These are phyloP conservation scores for Phyllostomus hastatus DNA, from an alignment of 2,113 vertebrate genomes.

Conservation along the genomic window DNA sequence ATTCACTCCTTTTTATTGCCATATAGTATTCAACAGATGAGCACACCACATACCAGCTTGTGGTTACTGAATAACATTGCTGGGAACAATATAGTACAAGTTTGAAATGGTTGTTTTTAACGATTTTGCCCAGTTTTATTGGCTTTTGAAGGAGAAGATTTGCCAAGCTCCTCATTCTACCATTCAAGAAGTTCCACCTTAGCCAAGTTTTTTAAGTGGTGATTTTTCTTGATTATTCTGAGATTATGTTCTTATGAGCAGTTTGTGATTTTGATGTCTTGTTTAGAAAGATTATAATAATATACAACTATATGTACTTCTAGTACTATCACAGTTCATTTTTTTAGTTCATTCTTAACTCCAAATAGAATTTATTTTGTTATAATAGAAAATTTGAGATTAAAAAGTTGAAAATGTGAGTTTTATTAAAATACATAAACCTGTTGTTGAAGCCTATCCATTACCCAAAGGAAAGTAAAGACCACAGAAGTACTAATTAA, in stretches of 20 bases:
- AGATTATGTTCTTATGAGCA: neutral
- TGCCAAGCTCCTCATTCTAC: neutral
- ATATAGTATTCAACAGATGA: neutral
- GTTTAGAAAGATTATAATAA: neutral
- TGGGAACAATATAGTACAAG: neutral
- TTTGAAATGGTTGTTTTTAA: neutral
- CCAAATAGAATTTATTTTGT: neutral
- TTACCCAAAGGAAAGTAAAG: conserved; percentile 7
- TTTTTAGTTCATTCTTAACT: neutral
- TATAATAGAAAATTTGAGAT: neutral
- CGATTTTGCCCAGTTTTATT: neutral
- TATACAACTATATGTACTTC: neutral
- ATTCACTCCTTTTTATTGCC: neutral
- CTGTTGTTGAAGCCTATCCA: neutral
- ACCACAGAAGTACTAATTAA: neutral
- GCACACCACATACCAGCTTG: neutral
- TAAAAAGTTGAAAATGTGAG: neutral
- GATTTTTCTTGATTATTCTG: neutral
- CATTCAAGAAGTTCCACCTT: neutral
- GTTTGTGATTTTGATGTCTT: neutral
- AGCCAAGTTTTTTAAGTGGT: neutral
- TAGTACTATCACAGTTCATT: neutral
- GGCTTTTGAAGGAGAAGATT: neutral
- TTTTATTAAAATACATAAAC: neutral
- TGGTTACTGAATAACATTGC: neutral